A percentile compares a stretch with the other conserved stretches of the same genome.
phyloP scores from a whole-genome alignment of 2,113 vertebrate species.

The Arothron firmamentum region DNA sequence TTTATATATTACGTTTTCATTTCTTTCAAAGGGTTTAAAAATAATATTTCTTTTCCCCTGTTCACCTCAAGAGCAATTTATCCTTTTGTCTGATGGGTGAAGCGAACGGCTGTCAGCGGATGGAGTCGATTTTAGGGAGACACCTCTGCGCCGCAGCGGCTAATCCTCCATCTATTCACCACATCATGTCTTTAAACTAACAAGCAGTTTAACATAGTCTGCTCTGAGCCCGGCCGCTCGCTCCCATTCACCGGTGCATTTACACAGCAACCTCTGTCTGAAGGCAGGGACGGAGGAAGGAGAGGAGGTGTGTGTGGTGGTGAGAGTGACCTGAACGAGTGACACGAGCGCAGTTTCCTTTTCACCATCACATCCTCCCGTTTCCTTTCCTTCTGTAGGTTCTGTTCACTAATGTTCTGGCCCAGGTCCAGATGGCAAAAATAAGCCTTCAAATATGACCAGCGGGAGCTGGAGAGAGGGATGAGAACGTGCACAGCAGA shows the following conservation, averaged over 20 bases:
- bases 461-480: conserved; percentile 5
- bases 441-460: too few relatives aligned
- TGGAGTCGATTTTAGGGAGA: conserved; percentile 53
- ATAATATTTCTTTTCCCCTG: conserved; percentile 23
- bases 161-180: conserved; percentile 60
- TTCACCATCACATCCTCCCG: too few relatives aligned
- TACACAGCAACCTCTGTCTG: conserved; percentile 56
- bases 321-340: conserved; percentile 13
- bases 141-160: conserved; percentile 59
- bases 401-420: too few relatives aligned
- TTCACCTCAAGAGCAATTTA: conserved; percentile 35
- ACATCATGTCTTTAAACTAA: conserved; percentile 71
- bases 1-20: conserved; percentile 12
- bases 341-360: not conserved
- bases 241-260: conserved; percentile 69
- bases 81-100: conserved; percentile 44
- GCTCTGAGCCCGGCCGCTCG: conserved; percentile 75
- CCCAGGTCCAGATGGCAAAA: too few relatives aligned
- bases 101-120: conserved; percentile 39
- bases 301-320: not conserved
- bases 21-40: conserved; percentile 21
- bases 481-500: conserved; percentile 5
- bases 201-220: conserved; percentile 74
- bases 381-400: too few relatives aligned
- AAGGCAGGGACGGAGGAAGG: conserved; percentile 11